phyloP scores from a whole-genome alignment of 2,113 vertebrate species.

The Sphaerodactylus townsendi region DNA sequence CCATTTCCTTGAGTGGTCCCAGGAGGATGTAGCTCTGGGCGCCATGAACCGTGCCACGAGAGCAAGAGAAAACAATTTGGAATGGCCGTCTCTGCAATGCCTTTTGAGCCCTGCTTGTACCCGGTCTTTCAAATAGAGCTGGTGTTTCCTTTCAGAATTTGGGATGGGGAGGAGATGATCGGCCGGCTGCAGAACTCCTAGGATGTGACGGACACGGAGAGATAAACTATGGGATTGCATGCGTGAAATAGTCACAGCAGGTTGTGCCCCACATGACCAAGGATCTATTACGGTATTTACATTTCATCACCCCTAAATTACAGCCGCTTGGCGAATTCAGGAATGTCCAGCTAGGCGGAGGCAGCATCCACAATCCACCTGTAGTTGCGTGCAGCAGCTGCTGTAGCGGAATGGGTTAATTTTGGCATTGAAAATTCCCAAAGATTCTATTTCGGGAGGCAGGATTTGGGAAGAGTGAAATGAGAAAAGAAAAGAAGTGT shows the following conservation, averaged over 20 bases:
- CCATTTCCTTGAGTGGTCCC: too few species aligned
- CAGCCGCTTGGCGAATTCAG: conserved; percentile 27
- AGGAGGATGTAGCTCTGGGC: too few species aligned
- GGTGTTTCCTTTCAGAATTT: background rate
- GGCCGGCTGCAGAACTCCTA: background rate
- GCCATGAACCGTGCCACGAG: background rate
- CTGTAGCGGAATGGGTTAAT: background rate
- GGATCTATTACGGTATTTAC: conserved; percentile 22
- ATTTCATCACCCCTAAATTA: background rate
- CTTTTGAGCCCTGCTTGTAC: background rate
- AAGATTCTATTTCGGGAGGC: conserved; percentile 39
- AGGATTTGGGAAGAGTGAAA: conserved; percentile 17
- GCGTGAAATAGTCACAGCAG: conserved; percentile 10
- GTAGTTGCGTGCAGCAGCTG: conserved; percentile 48
- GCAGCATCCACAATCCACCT: conserved; percentile 12
- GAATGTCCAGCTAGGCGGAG: conserved; percentile 14
- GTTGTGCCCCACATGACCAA: background rate
- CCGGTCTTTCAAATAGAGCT: background rate
- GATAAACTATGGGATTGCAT: background rate
- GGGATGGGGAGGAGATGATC: background rate
- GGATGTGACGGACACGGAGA: background rate
- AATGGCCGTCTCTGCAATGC: background rate
- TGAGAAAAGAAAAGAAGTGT: accelerated
- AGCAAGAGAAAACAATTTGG: background rate
- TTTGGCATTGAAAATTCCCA: conserved; percentile 11